Evolutionary conservation across 2,888 invertebrate genomes (phyloP).

Genomic region (Drosophila crucigera): DNA sequence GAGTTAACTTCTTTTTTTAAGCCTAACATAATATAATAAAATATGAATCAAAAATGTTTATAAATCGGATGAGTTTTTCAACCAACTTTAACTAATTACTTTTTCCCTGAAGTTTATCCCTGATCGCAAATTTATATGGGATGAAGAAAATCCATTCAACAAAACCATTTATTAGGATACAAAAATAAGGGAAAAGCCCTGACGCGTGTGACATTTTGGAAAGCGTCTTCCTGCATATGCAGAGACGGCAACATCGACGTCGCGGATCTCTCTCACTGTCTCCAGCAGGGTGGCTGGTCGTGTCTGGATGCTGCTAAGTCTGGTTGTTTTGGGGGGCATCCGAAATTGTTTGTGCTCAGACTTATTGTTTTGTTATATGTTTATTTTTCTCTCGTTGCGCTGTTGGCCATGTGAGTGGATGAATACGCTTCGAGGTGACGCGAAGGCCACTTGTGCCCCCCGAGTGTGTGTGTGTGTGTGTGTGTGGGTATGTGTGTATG

Average conservation of each 20-base stretch:
- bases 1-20: too few relatives aligned
- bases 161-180: slow-evolving; percentile 13
- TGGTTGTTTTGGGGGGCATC: slow-evolving; percentile 27
- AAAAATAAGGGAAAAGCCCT: slow-evolving; percentile 53
- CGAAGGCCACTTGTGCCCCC: slow-evolving; percentile 36
- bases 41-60: neutral
- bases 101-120: neutral
- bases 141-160: neutral
- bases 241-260: neutral
- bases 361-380: slow-evolving; percentile 52
- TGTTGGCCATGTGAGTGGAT: slow-evolving; percentile 33
- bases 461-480: slow-evolving; percentile 5
- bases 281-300: slow-evolving; percentile 1
- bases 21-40: too few relatives aligned
- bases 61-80: neutral
- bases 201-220: slow-evolving; percentile 69
- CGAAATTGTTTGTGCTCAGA: slow-evolving; percentile 36
- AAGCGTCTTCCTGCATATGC: slow-evolving; percentile 37
- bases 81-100: neutral
- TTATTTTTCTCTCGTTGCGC: neutral
- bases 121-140: neutral
- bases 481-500: slow-evolving; percentile 1
- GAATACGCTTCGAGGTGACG: slow-evolving; percentile 10
- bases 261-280: slow-evolving; percentile 12
- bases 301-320: slow-evolving; percentile 25